These are phyloP conservation scores for Melitaea athalia DNA, from an alignment of 2,888 invertebrate genomes.

Conservation along the genomic window DNA sequence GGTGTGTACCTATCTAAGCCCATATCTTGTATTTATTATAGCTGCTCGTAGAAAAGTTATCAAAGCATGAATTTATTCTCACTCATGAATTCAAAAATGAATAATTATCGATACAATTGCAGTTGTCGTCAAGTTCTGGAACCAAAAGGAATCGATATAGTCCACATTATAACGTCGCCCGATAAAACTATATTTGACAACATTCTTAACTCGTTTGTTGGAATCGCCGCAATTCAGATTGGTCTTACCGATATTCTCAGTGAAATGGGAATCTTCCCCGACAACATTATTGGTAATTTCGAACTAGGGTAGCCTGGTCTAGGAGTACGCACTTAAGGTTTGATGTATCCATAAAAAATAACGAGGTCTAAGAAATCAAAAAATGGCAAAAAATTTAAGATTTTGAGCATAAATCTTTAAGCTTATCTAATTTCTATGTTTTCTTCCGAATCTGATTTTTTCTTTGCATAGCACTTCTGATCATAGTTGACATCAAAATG, in stretches of 20 bases:
- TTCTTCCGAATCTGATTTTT: too few species aligned
- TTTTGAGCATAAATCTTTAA: too few species aligned
- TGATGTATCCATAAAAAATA: too few species aligned
- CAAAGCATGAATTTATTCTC: not conserved
- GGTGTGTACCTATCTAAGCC: constrained; percentile 44
- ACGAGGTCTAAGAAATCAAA: too few species aligned
- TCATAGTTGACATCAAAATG: too few species aligned
- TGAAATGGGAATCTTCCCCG: constrained; percentile 84
- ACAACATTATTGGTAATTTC: constrained; percentile 86
- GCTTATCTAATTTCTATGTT: too few species aligned
- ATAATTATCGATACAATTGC: constrained; percentile 29
- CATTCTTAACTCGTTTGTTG: constrained; percentile 87
- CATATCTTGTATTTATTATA: too few species aligned
- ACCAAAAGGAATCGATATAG: constrained; percentile 69
- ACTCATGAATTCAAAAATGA: not conserved
- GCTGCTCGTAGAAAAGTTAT: too few species aligned
- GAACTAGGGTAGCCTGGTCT: too few species aligned
- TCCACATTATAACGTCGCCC: constrained; percentile 84
- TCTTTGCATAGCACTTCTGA: too few species aligned
- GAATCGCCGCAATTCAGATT: constrained; percentile 88
- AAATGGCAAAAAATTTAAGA: too few species aligned
- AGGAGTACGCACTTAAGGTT: too few species aligned
- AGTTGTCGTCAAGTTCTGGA: constrained; percentile 75
- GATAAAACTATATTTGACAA: constrained; percentile 81
- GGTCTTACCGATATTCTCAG: constrained; percentile 72